These are phyloP conservation scores for Aptenodytes forsteri DNA, from an alignment of 2,113 vertebrate genomes.

Conservation along the genomic window DNA sequence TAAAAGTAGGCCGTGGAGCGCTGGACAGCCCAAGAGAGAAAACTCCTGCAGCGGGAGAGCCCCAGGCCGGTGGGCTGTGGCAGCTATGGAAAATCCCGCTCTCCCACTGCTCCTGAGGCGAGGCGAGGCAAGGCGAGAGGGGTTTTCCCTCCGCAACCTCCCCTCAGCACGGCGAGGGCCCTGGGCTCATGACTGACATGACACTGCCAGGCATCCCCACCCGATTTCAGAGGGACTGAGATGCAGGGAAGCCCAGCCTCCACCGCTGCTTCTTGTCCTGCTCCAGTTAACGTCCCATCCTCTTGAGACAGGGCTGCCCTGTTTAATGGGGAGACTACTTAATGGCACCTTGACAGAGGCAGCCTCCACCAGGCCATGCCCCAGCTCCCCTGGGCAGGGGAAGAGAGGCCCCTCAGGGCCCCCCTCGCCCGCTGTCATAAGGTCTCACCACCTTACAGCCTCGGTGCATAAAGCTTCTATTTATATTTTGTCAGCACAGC, in stretches of 20 bases:
- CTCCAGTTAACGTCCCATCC: rapidly evolving
- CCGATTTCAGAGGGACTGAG: neutral
- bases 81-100: neutral
- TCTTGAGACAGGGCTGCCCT: neutral
- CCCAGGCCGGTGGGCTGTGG: neutral
- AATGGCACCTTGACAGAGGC: rapidly evolving
- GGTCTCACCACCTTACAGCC: neutral
- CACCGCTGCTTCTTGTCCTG: rapidly evolving
- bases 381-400: rapidly evolving
- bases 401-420: neutral
- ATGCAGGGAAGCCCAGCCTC: neutral
- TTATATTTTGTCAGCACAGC: neutral
- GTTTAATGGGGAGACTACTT: neutral
- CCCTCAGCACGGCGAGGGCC: rapidly evolving
- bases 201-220: rapidly evolving
- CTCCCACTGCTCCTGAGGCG: neutral
- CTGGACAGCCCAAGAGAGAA: neutral
- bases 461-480: neutral
- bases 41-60: neutral
- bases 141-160: neutral
- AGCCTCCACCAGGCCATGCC: neutral
- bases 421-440: rapidly evolving
- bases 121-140: neutral
- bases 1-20: neutral
- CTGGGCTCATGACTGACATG: rapidly evolving